Base-by-base conservation (phyloP, 1,140 invertebrate species). In the Trissolcus basalis region DNA sequence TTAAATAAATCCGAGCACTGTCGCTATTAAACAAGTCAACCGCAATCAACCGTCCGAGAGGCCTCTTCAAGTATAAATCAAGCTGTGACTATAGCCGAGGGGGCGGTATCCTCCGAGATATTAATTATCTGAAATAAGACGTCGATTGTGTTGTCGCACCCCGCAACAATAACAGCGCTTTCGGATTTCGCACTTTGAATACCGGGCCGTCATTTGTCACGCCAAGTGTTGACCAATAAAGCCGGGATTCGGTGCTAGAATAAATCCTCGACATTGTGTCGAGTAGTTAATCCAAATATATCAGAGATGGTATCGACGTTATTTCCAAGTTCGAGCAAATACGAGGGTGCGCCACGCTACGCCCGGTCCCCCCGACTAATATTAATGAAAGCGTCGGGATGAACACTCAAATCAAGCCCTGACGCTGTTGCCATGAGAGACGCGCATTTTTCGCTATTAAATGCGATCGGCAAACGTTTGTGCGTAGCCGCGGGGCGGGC, bases 401-500 rank as follows among this genome's bases (percentile, higher is more conserved):
- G 56, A 60, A 43, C 73, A 49, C 53, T 65, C 54, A 47, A 55
- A 70, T 60, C 49, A 56, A 65, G 49, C 54, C 43, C 41, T 14
- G 19, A 13, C 27, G 32, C 1, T 36, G 39, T 35, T 3, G 53
- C 39, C 14, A 54, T 36, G 59, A 61, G 63, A 50, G 55, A 61
- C 45, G 45, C 27, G 56, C 53, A 41, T 71, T 72, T 77, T 77
- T 72, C 63, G 63, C 51, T 50, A 64, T 72, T 77, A 71, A 77
- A 70, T 56, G 64, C 47, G 68, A 56, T 74, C 58, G 68, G 56
- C 44, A 71, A 70, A 71, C 75, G 65, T 72, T 75, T 70, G 59
- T 67, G 71, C 63, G 56, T 77, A 63, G 80, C 81, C 82, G 79
- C 77, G 79, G 78, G 80, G 33, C 58, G 59, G 55, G 81, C 80